A percentile compares a stretch with the other conserved stretches of the same genome.
Conservation (phyloP, 2,888 invertebrate species). For the Beris morrisii region DNA sequence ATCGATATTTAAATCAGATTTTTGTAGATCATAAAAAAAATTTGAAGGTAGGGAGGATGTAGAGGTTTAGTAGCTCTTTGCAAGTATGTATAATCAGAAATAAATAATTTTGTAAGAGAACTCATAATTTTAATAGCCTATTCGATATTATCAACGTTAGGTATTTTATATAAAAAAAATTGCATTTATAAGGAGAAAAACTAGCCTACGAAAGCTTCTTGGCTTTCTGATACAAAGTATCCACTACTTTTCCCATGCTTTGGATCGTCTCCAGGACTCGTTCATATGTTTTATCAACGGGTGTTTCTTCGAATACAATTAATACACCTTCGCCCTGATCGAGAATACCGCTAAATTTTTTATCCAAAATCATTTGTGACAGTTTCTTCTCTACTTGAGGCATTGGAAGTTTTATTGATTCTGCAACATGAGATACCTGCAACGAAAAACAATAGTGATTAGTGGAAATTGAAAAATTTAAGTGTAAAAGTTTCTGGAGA, state of each 20-base stretch:
- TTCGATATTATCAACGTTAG: not conserved
- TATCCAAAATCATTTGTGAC: constrained; percentile 99
- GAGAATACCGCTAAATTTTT: constrained; percentile 94
- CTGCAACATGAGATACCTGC: constrained; percentile 82
- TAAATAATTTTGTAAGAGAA: not conserved
- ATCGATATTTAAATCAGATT: not conserved
- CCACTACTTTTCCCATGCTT: constrained; percentile 99
- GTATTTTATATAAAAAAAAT: constrained; percentile 4
- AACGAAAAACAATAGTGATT: constrained; percentile 24
- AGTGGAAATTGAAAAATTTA: not conserved
- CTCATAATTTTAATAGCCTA: not conserved
- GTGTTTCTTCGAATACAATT: constrained; percentile 94
- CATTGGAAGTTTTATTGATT: constrained; percentile 86
- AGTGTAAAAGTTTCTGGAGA: not conserved
- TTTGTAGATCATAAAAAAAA: not conserved
- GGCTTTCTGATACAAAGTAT: constrained; percentile 98
- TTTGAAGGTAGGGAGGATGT: not conserved
- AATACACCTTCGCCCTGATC: constrained; percentile 98
- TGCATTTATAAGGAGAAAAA: constrained; percentile 24
- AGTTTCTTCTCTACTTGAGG: constrained; percentile 96
- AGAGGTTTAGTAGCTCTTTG: not conserved
- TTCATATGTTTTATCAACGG: constrained; percentile 95
- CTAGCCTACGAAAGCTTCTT: constrained; percentile 87
- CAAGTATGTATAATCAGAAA: not conserved
- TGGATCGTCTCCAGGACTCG: constrained; percentile 96